Base-by-base conservation (phyloP, 1,140 invertebrate species). In the Aphelinus certus region DNA sequence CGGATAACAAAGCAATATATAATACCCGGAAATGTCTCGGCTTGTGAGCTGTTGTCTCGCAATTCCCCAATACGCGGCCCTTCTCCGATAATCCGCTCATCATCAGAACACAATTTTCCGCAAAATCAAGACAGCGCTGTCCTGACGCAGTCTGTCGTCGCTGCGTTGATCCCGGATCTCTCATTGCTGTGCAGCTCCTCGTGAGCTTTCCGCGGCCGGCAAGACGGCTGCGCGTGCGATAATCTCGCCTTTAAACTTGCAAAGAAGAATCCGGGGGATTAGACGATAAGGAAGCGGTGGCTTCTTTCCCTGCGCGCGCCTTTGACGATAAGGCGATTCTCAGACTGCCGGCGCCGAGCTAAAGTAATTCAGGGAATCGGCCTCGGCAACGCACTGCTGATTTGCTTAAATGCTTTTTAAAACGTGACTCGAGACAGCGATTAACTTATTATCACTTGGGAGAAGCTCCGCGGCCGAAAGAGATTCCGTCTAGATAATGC, bases 241-340 rank as follows among this genome's bases (percentile, higher is more conserved):
- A 83, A 79, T 82, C 81, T 75, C 66, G 77, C 71, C 72, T 81
- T 79, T 76, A 81, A 80, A 78, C 76, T 79, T 77, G 6, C 65
- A 67, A 70, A 65, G 55, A 56, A 67, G 67, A 62, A 73, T 79
- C 73, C 77, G 63, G 49, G 55, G 73, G 77, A 76, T 76, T 72
- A 77, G 67, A 77, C 76, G 77, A 81, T 79, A 79, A 79, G 75
- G 68, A 63, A 26, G 26, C 26, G 26, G 26, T 26, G 26, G 65
- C 47, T 55, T 53, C 3, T 65, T 3, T 7, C 3, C 2, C 9
- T 47, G 7, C 7, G 45, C 26, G 26, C 26, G 26, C 26, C 61
- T 47, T 46, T 9, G 49, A 73, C 68, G 80, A 81, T 81, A 81
- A 81, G 69, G 73, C 64, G 68, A 79, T 79, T 77, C 73, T 51